These are phyloP conservation scores for Chironomus tepperi DNA, from an alignment of 1,140 invertebrate genomes.

Conservation along the genomic window DNA sequence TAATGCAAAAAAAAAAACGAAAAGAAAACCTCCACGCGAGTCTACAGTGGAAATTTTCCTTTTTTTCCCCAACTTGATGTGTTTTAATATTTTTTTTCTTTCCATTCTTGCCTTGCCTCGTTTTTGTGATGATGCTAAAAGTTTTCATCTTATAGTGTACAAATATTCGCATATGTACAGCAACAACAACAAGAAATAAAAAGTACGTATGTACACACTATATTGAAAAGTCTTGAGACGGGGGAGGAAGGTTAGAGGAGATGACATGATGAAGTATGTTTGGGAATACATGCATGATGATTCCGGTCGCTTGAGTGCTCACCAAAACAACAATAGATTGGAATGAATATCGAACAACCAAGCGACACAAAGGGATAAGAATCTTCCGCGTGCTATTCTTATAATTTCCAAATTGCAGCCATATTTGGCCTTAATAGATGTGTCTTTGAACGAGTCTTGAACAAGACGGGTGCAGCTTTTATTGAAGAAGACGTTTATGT, in stretches of 20 bases:
- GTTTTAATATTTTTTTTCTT: not conserved
- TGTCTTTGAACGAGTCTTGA: no score
- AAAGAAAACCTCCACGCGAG: not conserved
- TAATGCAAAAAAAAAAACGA: not conserved
- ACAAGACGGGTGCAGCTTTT: no score
- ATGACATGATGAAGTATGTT: not conserved
- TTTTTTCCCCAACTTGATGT: not conserved
- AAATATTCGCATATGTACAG: not conserved
- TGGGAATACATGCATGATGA: not conserved
- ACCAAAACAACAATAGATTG: not conserved
- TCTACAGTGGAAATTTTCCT: not conserved
- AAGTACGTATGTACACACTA: not conserved
- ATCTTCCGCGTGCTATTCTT: no score
- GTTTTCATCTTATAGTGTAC: not conserved
- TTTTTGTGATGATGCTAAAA: not conserved
- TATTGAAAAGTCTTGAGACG: no score
- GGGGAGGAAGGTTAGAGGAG: no score
- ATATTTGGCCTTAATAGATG: no score
- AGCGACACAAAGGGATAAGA: no score
- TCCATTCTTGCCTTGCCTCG: no score
- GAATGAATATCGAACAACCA: not conserved
- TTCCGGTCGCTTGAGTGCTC: slow-evolving; percentile 8
- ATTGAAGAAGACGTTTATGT: no score
- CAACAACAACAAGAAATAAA: not conserved
- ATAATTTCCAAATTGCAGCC: no score